Evolutionary conservation across 2,888 invertebrate species (phyloP), one percentile per base, ranked within the genome.

Genomic region (Melipona beecheii): DNA sequence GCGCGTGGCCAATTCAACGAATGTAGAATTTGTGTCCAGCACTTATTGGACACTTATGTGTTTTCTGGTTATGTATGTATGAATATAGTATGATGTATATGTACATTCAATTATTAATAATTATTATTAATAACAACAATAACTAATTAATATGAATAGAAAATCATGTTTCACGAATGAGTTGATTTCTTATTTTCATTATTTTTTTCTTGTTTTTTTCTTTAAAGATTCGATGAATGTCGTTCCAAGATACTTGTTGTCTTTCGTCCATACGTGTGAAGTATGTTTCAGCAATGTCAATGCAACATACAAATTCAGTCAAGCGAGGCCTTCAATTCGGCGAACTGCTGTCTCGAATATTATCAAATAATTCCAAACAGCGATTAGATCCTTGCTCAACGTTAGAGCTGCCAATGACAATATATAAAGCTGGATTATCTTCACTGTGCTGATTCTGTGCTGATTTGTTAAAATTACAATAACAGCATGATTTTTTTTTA

Each of bases 101-200:
- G 92, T 94, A 94, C 94, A 94, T 94, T 93, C 91, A 94, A 92
- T 93, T 94, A 93, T 93, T 94, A 94, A 93, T 94, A 92, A 94
- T 93, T 92, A 94, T 93, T 93, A 94, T 92, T 93, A 94, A 94
- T 93, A 94, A 94, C 94, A 94, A 94, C 93, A 93, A 94, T 94
- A 93, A 93, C 93, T 92, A 93, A 93, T 92, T 93, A 93, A 92
- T 94, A 94, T 92, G 91, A 93, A 93, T 94, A 94, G 91, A 94
- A 94, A 94, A 94, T 94, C 93, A 92, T 94, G 90, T 92, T 92
- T 93, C 90, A 93, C 91, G 91, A 93, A 93, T 94, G 92, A 93
- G 92, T 93, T 86, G 91, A 87, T 91, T 92, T 86, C 72, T 73
- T 78, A 65, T 82, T 78, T 75, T 70, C 66, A 62, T 68, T 70